A percentile compares a stretch with the other conserved stretches of the same genome.
Conservation (phyloP, 2,797 vertebrate genomes). For the Typhlichthys eigenmanni region DNA sequence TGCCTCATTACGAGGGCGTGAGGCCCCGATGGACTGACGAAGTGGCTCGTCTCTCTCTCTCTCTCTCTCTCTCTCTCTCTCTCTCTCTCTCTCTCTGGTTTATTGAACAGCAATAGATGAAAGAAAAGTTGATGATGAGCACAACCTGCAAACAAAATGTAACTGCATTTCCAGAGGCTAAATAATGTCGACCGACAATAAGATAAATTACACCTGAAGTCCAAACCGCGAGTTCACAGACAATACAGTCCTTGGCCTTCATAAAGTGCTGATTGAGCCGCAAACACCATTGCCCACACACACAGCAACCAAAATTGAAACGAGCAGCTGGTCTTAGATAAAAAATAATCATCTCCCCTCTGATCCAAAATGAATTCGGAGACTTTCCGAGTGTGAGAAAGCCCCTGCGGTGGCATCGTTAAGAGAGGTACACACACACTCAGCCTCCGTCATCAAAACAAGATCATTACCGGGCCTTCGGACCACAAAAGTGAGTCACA, state of each 20-base stretch:
- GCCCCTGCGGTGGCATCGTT: conserved; percentile 6
- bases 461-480: conserved; percentile 33
- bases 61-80: conserved; percentile 10
- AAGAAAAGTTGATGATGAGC: conserved; percentile 57
- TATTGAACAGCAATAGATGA: conserved; percentile 46
- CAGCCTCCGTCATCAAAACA: conserved; percentile 29
- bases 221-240: no score
- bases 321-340: conserved; percentile 22
- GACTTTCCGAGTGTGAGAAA: conserved; percentile 6
- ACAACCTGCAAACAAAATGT: neutral
- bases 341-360: conserved; percentile 30
- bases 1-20: conserved; percentile 66
- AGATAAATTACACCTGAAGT: no score
- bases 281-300: conserved; percentile 2
- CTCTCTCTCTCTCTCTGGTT: conserved; percentile 24
- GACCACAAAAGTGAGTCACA: conserved; percentile 27
- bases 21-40: conserved; percentile 42
- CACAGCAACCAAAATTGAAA: conserved; percentile 7
- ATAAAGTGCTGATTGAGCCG: no score
- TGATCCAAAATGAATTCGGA: conserved; percentile 14
- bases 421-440: conserved; percentile 3
- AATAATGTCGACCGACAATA: no score
- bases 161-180: no score
- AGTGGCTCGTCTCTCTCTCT: conserved; percentile 25
- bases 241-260: neutral